Evolutionary conservation across 1,140 invertebrate species (phyloP).

Genomic region (Aphidius gifuensis): DNA sequence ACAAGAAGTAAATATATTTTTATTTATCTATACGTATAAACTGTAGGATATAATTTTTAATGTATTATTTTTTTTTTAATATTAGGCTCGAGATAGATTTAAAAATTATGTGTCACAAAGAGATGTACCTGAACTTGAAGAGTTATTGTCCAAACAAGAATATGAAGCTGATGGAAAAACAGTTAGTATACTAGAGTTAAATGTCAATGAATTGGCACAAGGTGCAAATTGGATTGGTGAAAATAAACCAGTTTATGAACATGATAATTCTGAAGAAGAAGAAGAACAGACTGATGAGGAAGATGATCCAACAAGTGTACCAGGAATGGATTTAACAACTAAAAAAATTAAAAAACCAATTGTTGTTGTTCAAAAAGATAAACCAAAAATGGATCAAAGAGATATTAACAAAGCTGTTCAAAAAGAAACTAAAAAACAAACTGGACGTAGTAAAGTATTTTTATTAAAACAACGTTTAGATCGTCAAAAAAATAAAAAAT

Average conservation of each 20-base stretch:
- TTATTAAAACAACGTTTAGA: conserved; percentile 70
- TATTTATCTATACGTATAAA: conserved; percentile 4
- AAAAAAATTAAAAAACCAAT: conserved; percentile 22
- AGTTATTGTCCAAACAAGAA: conserved; percentile 62
- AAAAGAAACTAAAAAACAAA: conserved; percentile 64
- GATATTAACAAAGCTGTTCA: conserved; percentile 66
- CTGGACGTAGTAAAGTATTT: conserved; percentile 71
- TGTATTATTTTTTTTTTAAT: conserved; percentile 20
- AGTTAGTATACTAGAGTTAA: conserved; percentile 71
- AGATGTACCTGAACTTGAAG: conserved; percentile 65
- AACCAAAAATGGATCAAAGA: conserved; percentile 53
- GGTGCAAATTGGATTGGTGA: conserved; percentile 68
- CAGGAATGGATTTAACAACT: conserved; percentile 59
- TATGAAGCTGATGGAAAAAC: conserved; percentile 72
- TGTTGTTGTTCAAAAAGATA: conserved; percentile 26
- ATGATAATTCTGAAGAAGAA: conserved; percentile 44
- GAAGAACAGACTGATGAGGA: conserved; percentile 41
- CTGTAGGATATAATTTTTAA: neutral
- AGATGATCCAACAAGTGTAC: conserved; percentile 48
- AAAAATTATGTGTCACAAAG: conserved; percentile 63
- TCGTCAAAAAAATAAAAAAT: conserved; percentile 35
- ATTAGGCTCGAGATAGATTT: conserved; percentile 62
- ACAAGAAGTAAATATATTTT: conserved; percentile 57
- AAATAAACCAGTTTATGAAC: conserved; percentile 58
- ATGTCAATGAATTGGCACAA: conserved; percentile 62